Percentiles rank a stretch among this genome's conserved stretches.
phyloP scores from a whole-genome alignment of 2,113 vertebrate genomes.

The Percina caprodes region DNA sequence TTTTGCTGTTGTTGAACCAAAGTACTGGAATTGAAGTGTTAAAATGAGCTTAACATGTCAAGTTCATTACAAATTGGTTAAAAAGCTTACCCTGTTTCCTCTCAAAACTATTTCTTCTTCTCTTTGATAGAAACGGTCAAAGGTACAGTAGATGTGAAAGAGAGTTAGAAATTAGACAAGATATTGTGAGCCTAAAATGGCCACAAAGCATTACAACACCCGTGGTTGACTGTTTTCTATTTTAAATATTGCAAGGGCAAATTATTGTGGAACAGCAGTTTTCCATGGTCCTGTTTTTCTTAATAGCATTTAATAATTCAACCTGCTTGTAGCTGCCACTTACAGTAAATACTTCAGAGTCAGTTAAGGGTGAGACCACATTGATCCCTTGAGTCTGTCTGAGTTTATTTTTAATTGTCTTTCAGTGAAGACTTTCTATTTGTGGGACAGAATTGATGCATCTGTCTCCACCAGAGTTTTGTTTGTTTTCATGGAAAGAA shows the following conservation, averaged over 20 bases:
- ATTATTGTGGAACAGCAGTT: neutral
- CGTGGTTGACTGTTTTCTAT: neutral
- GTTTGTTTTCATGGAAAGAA: neutral
- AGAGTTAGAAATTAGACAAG: neutral
- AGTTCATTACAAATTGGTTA: neutral
- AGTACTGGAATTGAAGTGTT: neutral
- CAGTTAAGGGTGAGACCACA: constrained; percentile 47
- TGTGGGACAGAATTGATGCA: constrained; percentile 10
- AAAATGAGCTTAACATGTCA: neutral
- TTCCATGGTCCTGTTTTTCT: neutral
- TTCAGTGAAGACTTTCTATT: constrained; percentile 48
- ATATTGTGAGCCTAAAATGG: neutral
- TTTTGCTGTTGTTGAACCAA: neutral
- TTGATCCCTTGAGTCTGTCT: constrained; percentile 46
- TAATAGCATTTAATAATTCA: constrained; percentile 37
- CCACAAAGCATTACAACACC: neutral
- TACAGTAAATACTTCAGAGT: constrained; percentile 49
- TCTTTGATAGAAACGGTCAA: neutral
- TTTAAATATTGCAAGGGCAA: constrained; percentile 5
- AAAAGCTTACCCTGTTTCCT: neutral
- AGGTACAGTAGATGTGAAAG: neutral
- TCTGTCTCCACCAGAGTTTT: neutral
- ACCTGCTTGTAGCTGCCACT: constrained; percentile 32
- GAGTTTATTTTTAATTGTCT: constrained; percentile 54
- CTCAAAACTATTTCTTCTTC: neutral